Evolutionary conservation across 2,888 invertebrate species (phyloP).

Genomic region (Leptinotarsa juncta): DNA sequence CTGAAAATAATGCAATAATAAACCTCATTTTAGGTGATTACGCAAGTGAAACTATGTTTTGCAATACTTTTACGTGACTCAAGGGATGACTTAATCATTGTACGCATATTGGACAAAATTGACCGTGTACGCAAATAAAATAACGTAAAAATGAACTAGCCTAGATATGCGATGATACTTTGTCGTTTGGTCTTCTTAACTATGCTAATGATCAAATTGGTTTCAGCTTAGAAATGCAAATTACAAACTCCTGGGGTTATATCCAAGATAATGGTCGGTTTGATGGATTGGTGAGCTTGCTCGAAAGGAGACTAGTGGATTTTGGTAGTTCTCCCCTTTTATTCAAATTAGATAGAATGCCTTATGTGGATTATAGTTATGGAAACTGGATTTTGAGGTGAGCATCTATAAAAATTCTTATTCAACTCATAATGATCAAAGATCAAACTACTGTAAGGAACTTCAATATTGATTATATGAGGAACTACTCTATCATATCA

Average conservation of each 20-base stretch:
- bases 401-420: slow-evolving; percentile 29
- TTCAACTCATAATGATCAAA: too few species aligned
- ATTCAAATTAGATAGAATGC: slow-evolving; percentile 72
- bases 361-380: slow-evolving; percentile 65
- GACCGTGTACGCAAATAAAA: too few species aligned
- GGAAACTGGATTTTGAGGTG: slow-evolving; percentile 74
- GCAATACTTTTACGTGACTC: neutral
- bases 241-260: slow-evolving; percentile 75
- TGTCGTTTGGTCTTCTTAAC: too few species aligned
- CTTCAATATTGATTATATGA: too few species aligned
- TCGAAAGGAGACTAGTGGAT: slow-evolving; percentile 69
- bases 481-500: too few species aligned
- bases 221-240: slow-evolving; percentile 64
- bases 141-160: too few species aligned
- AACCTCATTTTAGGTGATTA: neutral
- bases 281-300: slow-evolving; percentile 74
- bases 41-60: neutral
- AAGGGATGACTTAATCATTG: too few species aligned
- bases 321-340: slow-evolving; percentile 77
- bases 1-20: too few species aligned
- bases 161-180: too few species aligned
- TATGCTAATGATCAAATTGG: too few species aligned
- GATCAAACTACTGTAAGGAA: too few species aligned
- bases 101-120: too few species aligned
- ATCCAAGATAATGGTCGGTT: slow-evolving; percentile 70